Base-by-base conservation (phyloP, 2,797 vertebrate genomes). In the Acrossocheilus wenchowensis region DNA sequence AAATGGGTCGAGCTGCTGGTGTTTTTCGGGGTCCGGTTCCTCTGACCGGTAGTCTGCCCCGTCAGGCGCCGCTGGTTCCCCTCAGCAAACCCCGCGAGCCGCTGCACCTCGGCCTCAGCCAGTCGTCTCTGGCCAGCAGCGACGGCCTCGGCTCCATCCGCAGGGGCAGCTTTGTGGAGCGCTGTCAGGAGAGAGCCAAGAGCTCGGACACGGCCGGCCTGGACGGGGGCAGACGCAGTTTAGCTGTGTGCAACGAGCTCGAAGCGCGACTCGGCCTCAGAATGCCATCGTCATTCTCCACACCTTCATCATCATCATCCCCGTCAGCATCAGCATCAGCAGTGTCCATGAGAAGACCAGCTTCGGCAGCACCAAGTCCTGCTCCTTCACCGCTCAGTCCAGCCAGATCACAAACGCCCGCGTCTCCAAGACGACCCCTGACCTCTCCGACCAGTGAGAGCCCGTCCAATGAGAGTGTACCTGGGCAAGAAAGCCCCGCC, bases 131-230 rank as follows among this genome's bases (percentile, higher is more conserved):
- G 64, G 89, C 88, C 87, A 87, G 84, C 19, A 66, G 78, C 5
- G 50, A 78, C 23, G 80, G 71, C 30, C 83, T 34, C n/a, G 93
- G 30, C 6, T 84, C 88, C 0, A 86, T 90, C 7, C 92, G 93
- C 0, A 87, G 94, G 48, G 96, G 97, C 41, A 97, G 94, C 90
- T 97, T 98, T 0, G 96, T 96, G 23, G 97, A 97, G 89, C 95
- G 96, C 36, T 97, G 97, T 85, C 97, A 97, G 88, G 97, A 98
- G 87, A 94, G 96, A 9, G 97, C 95, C 5, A 96, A 96, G 52
- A 92, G 89, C n/a, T 93, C 94, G 0, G 96, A 96, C 62, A 84
- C 72, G 0, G 85, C 85, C 0, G 91, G 92, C 21, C 36, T 91
- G 0, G 95, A 94, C 2, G 88, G 88, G 0, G 23, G 69, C 0